Evolutionary conservation across 2,113 vertebrate genomes (phyloP).

Genomic region (Hemiprocne comata): DNA sequence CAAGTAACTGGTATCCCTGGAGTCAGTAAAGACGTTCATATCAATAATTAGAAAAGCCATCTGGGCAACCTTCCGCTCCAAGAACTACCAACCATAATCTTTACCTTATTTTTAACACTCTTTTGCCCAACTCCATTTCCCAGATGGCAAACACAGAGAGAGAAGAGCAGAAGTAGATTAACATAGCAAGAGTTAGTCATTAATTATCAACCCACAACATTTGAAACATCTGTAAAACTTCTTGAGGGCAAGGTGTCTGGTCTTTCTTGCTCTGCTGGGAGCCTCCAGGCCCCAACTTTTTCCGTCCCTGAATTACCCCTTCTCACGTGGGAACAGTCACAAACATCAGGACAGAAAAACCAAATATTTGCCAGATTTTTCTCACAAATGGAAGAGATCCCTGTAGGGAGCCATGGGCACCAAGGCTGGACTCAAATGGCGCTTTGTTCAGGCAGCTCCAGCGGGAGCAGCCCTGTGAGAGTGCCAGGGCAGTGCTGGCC

Average conservation of each 20-base stretch:
- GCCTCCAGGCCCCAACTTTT: fast-evolving
- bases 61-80: background rate
- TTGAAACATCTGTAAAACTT: background rate
- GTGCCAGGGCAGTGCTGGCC: background rate
- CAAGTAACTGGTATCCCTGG: background rate
- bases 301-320: background rate
- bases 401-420: background rate
- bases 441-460: background rate
- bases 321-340: background rate
- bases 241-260: background rate
- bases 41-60: background rate
- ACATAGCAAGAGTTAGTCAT: background rate
- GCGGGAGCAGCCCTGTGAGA: background rate
- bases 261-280: background rate
- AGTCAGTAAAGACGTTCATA: background rate
- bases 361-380: background rate
- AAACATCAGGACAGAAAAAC: background rate
- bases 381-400: background rate
- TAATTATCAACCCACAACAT: background rate
- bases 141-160: background rate
- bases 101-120: background rate
- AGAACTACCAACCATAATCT: background rate
- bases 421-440: background rate
- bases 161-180: background rate
- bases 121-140: background rate